Evolutionary conservation across 2,113 vertebrate genomes (phyloP).

Genomic region (Ailuropoda melanoleuca): DNA sequence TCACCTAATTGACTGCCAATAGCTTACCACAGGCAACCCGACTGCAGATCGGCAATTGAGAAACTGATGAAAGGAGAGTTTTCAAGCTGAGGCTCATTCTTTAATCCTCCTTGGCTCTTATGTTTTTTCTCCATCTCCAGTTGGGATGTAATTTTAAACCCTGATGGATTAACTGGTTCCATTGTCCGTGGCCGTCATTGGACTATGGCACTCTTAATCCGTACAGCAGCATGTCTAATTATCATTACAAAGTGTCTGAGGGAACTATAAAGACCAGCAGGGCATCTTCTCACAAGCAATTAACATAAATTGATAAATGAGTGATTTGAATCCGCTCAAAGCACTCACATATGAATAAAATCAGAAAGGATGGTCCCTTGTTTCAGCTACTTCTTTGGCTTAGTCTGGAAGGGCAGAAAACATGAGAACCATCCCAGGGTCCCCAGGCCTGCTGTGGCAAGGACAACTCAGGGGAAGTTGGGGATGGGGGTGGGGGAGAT

Average conservation of each 20-base stretch:
- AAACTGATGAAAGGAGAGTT: conserved; percentile 90
- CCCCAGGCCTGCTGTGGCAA: conserved; percentile 46
- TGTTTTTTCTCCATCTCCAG: conserved; percentile 87
- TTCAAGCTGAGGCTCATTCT: conserved; percentile 90
- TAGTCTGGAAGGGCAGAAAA: conserved; percentile 80
- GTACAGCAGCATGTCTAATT: conserved; percentile 92
- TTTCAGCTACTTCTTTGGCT: conserved; percentile 82
- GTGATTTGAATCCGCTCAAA: conserved; percentile 89
- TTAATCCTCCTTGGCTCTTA: conserved; percentile 87
- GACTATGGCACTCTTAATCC: conserved; percentile 90
- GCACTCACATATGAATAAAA: conserved; percentile 88
- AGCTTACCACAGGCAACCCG: conserved; percentile 88
- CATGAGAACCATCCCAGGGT: conserved; percentile 76
- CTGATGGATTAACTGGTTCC: conserved; percentile 93
- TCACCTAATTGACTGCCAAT: conserved; percentile 98
- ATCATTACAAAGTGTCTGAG: conserved; percentile 93
- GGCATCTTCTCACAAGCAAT: conserved; percentile 94
- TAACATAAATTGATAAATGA: conserved; percentile 95
- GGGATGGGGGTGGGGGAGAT: conserved; percentile 61
- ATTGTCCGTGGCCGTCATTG: conserved; percentile 88
- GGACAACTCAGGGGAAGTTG: background rate
- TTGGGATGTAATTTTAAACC: conserved; percentile 92
- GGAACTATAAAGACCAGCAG: conserved; percentile 91
- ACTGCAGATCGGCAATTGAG: conserved; percentile 89
- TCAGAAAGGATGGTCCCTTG: conserved; percentile 83